Percentiles rank a stretch among this genome's conserved stretches.
Evolutionary conservation across 2,113 vertebrate species (phyloP).

Genomic region (Hippocampus guttulatus): DNA sequence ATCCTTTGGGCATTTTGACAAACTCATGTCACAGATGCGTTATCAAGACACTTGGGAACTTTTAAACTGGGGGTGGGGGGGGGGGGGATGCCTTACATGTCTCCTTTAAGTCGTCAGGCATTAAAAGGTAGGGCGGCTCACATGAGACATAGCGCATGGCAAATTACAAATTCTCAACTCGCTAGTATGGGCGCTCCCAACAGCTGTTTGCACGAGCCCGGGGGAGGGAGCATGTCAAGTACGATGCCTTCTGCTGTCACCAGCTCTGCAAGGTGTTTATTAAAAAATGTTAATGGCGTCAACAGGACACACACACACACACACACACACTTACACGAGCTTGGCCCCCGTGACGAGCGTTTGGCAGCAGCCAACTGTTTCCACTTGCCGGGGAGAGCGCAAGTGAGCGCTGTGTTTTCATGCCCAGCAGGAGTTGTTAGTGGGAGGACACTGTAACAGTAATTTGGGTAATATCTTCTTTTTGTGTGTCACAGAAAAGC

Average conservation of each 20-base stretch:
- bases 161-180: slow-evolving; percentile 64
- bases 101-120: slow-evolving; percentile 53
- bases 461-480: neutral
- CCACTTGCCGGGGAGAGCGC: slow-evolving; percentile 43
- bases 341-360: slow-evolving; percentile 50
- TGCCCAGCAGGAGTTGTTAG: slow-evolving; percentile 44
- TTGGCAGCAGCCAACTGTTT: slow-evolving; percentile 57
- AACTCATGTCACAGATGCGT: neutral
- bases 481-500: neutral
- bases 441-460: neutral
- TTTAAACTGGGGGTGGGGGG: neutral
- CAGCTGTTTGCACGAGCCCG: slow-evolving; percentile 62
- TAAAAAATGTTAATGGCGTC: slow-evolving; percentile 63
- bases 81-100: neutral
- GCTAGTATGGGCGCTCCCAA: slow-evolving; percentile 57
- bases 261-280: slow-evolving; percentile 69
- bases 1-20: too few relatives aligned
- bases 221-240: slow-evolving; percentile 56
- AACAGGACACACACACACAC: slow-evolving; percentile 17
- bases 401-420: slow-evolving; percentile 35
- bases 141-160: slow-evolving; percentile 61
- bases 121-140: slow-evolving; percentile 56
- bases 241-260: slow-evolving; percentile 66
- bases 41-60: neutral
- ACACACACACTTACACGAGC: slow-evolving; percentile 1